phyloP scores from a whole-genome alignment of 2,888 invertebrate species.

The Dastarcus helophoroides region DNA sequence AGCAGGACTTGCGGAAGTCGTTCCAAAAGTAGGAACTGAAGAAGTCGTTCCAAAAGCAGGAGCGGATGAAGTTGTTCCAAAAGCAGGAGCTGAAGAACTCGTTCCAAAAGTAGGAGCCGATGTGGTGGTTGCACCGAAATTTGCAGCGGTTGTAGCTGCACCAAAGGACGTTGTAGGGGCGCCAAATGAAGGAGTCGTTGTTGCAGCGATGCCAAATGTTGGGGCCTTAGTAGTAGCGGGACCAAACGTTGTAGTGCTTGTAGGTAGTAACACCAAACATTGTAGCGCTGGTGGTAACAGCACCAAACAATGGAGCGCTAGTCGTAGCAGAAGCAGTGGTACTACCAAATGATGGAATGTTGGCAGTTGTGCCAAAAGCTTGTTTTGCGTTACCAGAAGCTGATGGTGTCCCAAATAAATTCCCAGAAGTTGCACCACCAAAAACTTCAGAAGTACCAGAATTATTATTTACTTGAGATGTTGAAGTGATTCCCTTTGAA shows the following conservation, averaged over 20 bases:
- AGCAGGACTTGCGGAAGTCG: background rate
- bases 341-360: background rate
- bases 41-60: constrained; percentile 1
- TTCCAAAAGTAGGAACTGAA: background rate
- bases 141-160: background rate
- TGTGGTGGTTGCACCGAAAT: constrained; percentile 1
- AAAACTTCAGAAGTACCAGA: constrained; percentile 1
- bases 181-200: too few species aligned
- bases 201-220: too few species aligned
- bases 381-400: constrained; percentile 1
- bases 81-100: background rate
- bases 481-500: too few species aligned
- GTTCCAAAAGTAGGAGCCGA: background rate
- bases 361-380: constrained; percentile 1
- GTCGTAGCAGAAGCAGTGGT: background rate
- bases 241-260: too few species aligned
- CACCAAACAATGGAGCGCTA: too few species aligned
- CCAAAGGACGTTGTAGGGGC: constrained; percentile 1
- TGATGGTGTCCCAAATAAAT: background rate
- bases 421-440: background rate
- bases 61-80: constrained; percentile 2
- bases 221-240: too few species aligned
- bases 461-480: too few species aligned
- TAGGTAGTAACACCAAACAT: too few species aligned
- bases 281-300: too few species aligned